A percentile compares a stretch with the other conserved stretches of the same genome.
phyloP scores from a whole-genome alignment of 2,888 invertebrate genomes.

The Thecocarcelia acutangulata region DNA sequence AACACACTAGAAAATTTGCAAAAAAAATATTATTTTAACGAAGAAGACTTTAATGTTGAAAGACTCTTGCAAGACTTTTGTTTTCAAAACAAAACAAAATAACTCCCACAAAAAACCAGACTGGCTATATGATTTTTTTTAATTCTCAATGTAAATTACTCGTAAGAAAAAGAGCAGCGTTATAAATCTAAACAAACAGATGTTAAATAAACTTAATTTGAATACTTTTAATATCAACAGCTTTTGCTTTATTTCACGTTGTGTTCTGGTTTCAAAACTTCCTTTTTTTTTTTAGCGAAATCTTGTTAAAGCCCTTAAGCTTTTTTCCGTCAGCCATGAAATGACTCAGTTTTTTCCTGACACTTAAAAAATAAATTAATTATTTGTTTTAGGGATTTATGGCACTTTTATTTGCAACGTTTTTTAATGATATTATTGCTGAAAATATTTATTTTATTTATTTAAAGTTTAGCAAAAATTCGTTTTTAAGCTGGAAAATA shows the following conservation, averaged over 20 bases:
- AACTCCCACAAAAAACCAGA: neutral
- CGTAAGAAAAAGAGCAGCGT: neutral
- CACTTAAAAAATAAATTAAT: conserved; percentile 37
- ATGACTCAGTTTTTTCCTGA: conserved; percentile 45
- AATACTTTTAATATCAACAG: conserved; percentile 7
- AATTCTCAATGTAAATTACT: neutral
- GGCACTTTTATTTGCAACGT: too few relatives aligned
- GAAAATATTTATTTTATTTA: too few relatives aligned
- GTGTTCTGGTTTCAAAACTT: conserved; percentile 6
- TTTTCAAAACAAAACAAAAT: neutral
- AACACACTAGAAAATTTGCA: conserved; percentile 30
- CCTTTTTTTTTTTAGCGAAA: neutral
- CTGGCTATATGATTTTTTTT: conserved; percentile 13
- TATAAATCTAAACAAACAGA: conserved; percentile 8
- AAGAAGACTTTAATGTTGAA: conserved; percentile 36
- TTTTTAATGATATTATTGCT: too few relatives aligned
- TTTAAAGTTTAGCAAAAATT: too few relatives aligned
- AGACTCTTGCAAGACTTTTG: conserved; percentile 24
- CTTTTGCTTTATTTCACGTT: neutral
- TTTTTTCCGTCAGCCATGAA: neutral
- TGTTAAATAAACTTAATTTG: conserved; percentile 51
- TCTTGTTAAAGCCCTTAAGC: conserved; percentile 47
- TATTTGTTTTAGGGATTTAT: conserved; percentile 24
- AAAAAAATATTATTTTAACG: conserved; percentile 37
- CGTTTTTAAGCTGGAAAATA: too few relatives aligned